Conservation (phyloP, 2,888 invertebrate genomes). For the Lasioglossum lativentre region DNA sequence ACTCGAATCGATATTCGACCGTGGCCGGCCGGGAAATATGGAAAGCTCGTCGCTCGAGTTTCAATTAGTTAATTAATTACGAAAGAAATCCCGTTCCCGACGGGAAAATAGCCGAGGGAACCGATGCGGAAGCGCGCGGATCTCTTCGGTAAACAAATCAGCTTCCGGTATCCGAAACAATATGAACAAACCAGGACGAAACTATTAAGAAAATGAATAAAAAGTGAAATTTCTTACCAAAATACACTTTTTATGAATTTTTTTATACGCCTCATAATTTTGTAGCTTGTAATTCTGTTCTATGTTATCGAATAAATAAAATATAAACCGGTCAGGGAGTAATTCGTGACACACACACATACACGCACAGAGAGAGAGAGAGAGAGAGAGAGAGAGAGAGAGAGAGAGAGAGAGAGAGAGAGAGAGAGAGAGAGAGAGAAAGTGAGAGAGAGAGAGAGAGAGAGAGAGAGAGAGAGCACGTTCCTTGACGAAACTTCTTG, state of each 20-base stretch:
- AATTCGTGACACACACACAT: too few species aligned
- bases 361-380: too few species aligned
- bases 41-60: slow-evolving; percentile 40
- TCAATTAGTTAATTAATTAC: slow-evolving; percentile 59
- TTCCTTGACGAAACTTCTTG: slow-evolving; percentile 32
- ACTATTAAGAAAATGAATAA: too few species aligned
- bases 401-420: too few species aligned
- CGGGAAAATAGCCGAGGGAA: slow-evolving; percentile 19
- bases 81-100: slow-evolving; percentile 5
- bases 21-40: slow-evolving; percentile 5
- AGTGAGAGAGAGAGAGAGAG: background rate
- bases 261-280: too few species aligned
- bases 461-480: background rate
- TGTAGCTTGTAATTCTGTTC: too few species aligned
- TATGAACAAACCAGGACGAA: background rate
- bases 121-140: slow-evolving; percentile 1
- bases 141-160: slow-evolving; percentile 30
- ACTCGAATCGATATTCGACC: slow-evolving; percentile 39
- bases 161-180: background rate
- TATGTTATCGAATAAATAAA: background rate
- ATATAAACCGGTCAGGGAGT: background rate
- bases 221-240: too few species aligned
- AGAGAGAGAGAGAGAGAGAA: too few species aligned
- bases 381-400: too few species aligned
- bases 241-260: too few species aligned